A percentile compares a stretch with the other conserved stretches of the same genome.
Conservation (phyloP, 2,797 vertebrate genomes). For the Sebastes kiyomatsui region DNA sequence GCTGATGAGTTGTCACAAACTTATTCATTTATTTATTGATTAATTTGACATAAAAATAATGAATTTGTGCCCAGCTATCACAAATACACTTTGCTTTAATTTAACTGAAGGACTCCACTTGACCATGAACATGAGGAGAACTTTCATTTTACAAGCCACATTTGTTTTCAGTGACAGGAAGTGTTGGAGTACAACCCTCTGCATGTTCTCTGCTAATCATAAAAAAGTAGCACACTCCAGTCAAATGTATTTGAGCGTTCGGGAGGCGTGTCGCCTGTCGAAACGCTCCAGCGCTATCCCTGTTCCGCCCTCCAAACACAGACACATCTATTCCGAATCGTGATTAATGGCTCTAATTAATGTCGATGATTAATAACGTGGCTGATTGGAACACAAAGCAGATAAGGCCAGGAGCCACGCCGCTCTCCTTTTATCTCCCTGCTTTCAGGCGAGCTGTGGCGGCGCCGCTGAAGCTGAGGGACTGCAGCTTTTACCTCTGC, state of each 20-base stretch:
- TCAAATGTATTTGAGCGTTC: slow-evolving; percentile 44
- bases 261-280: slow-evolving; percentile 58
- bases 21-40: slow-evolving; percentile 22
- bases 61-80: slow-evolving; percentile 7
- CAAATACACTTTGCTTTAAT: slow-evolving; percentile 26
- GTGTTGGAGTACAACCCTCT: slow-evolving; percentile 32
- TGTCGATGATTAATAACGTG: slow-evolving; percentile 81
- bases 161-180: slow-evolving; percentile 60
- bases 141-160: slow-evolving; percentile 52
- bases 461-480: slow-evolving; percentile 53
- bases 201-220: slow-evolving; percentile 50
- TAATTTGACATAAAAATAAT: slow-evolving; percentile 23
- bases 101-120: slow-evolving; percentile 44
- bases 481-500: slow-evolving; percentile 72
- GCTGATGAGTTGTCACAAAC: slow-evolving; percentile 2
- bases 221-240: slow-evolving; percentile 44
- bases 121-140: slow-evolving; percentile 47
- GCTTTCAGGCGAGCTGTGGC: slow-evolving; percentile 74
- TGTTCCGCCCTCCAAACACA: slow-evolving; percentile 62
- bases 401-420: slow-evolving; percentile 79
- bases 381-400: slow-evolving; percentile 79
- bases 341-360: slow-evolving; percentile 88
- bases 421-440: slow-evolving; percentile 79
- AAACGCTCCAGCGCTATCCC: slow-evolving; percentile 61
- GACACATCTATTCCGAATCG: slow-evolving; percentile 77